phyloP scores from a whole-genome alignment of 2,797 vertebrate genomes.

The Acanthiza pusilla region DNA sequence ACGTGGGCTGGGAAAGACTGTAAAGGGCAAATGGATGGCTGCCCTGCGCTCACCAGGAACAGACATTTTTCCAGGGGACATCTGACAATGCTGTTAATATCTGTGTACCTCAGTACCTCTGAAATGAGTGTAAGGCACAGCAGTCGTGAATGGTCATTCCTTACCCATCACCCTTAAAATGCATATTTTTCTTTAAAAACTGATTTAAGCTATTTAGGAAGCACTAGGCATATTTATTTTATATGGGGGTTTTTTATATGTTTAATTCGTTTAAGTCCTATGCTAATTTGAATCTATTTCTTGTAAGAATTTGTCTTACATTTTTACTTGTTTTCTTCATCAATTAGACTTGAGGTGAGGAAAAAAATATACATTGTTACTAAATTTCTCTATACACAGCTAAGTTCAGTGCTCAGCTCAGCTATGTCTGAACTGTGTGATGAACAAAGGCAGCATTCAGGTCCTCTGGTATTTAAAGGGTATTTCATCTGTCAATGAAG shows the following conservation, averaged over 20 bases:
- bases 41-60: not conserved
- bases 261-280: not conserved
- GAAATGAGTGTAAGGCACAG: not conserved
- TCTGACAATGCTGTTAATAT: not conserved
- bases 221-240: too few species aligned
- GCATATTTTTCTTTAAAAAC: not conserved
- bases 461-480: not conserved
- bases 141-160: not conserved
- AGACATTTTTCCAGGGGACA: not conserved
- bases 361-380: not conserved
- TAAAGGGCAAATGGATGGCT: not conserved
- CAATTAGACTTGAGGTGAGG: not conserved
- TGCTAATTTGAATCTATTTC: not conserved
- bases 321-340: not conserved
- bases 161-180: not conserved
- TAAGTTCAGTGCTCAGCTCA: not conserved
- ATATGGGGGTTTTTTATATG: too few species aligned
- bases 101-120: not conserved
- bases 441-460: not conserved
- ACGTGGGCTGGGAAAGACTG: not conserved
- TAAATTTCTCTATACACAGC: not conserved
- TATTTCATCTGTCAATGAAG: not conserved
- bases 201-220: not conserved
- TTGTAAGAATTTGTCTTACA: not conserved
- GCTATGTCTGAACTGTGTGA: not conserved